Evolutionary conservation across 2,113 vertebrate species (phyloP), one percentile per base, ranked within the genome.

Genomic region (Nycticebus coucang): DNA sequence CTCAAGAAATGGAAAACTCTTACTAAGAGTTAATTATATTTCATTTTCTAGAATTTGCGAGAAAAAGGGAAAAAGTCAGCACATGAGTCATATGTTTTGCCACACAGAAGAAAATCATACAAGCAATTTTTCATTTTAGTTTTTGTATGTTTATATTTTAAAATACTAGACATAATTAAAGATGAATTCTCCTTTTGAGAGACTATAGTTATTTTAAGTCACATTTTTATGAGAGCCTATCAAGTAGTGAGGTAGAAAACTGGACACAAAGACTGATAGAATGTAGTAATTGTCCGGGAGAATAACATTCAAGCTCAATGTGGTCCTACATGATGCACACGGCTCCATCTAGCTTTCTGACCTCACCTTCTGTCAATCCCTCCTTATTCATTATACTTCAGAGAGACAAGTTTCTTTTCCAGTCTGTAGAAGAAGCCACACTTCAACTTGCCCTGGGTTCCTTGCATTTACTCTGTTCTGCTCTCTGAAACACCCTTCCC

Each of bases 1-100:
- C 77, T 33, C 84, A 59, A 50, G 41, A 96, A 97, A 96, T 80
- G 92, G 92, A 96, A 96, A 97, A 96, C n/a, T 95, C 91, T 96
- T 95, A 96, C 93, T 0, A 15, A 96, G 80, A 96, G 81, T 97
- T 98, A 94, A 96, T 96, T 95, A 82, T 82, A 94, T 95, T 95
- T 93, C 81, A 90, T 84, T 97, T 96, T 93, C 72, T 93, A 86
- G 77, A 97, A 96, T 95, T 92, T 93, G 35, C 90, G 68, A 87
- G 86, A 77, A 92, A 95, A 57, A 81, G 37, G 21, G 21, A 64
- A 93, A 81, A 72, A 83, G 33, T 78, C 30, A 85, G 50, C 45
- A 83, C 94, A 79, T 89, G 59, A 95, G 37, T 77, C 64, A 45
- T 89, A 90, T 85, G 64, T 78, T 96, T 95, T 94, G 72, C 41